Evolutionary conservation across 2,113 vertebrate species (phyloP).

Genomic region (Phyllostomus hastatus): DNA sequence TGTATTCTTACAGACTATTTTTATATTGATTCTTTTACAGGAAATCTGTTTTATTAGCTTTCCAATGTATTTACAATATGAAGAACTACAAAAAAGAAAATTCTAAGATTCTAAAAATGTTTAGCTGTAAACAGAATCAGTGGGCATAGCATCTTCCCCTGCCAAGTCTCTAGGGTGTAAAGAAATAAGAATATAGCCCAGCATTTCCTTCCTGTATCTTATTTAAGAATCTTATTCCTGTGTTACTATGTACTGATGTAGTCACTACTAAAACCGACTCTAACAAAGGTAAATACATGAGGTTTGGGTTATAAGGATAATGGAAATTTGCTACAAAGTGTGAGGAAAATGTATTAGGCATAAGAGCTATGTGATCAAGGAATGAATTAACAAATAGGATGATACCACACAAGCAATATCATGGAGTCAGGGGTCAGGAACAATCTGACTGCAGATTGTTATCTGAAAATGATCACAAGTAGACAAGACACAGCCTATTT

Average conservation of each 20-base stretch:
- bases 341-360: constrained; percentile 36
- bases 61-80: constrained; percentile 48
- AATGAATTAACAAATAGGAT: constrained; percentile 47
- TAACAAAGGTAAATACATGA: not conserved
- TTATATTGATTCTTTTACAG: constrained; percentile 63
- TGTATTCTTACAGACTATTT: constrained; percentile 68
- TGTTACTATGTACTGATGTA: not conserved
- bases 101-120: constrained; percentile 63
- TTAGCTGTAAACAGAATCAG: constrained; percentile 54
- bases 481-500: constrained; percentile 38
- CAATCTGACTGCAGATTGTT: constrained; percentile 39
- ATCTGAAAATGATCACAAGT: constrained; percentile 43
- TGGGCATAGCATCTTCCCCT: constrained; percentile 7
- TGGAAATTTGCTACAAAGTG: constrained; percentile 1
- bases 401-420: constrained; percentile 38
- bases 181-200: constrained; percentile 42
- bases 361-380: constrained; percentile 42
- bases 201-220: constrained; percentile 22
- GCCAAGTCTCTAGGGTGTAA: constrained; percentile 38
- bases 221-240: not conserved
- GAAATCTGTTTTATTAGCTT: constrained; percentile 71
- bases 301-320: not conserved
- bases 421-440: constrained; percentile 56
- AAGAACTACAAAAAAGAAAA: constrained; percentile 62
- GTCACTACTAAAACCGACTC: not conserved